These are phyloP conservation scores for Copidosoma floridanum DNA, from an alignment of 1,140 invertebrate genomes.

Conservation along the genomic window DNA sequence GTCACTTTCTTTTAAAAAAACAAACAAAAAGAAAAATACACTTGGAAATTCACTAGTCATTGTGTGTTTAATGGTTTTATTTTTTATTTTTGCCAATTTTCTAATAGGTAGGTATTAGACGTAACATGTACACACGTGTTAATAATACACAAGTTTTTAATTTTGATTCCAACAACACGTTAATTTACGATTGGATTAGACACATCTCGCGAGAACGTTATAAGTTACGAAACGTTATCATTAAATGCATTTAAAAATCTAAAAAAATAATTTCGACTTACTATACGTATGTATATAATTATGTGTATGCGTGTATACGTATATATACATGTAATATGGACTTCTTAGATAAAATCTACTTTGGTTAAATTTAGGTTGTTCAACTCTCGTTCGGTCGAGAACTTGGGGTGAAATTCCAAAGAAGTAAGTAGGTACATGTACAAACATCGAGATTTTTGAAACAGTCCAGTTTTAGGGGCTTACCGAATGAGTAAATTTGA, in stretches of 20 bases:
- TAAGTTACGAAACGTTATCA: no score
- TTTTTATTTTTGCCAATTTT: not conserved
- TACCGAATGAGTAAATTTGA: no score
- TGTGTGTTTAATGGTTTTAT: no score
- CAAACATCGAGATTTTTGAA: no score
- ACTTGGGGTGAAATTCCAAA: slow-evolving; percentile 9
- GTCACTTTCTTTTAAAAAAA: slow-evolving; percentile 19
- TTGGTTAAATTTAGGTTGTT: slow-evolving; percentile 20
- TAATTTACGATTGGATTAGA: no score
- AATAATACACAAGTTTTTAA: slow-evolving; percentile 1
- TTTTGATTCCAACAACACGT: slow-evolving; percentile 3
- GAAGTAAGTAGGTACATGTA: no score
- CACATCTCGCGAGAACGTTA: no score
- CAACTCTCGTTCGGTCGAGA: slow-evolving; percentile 1
- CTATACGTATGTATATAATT: no score
- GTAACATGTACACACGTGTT: slow-evolving; percentile 1
- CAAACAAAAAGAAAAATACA: no score
- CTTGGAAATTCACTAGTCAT: no score
- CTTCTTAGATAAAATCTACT: slow-evolving; percentile 19
- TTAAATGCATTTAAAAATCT: slow-evolving; percentile 17
- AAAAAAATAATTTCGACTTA: slow-evolving; percentile 24
- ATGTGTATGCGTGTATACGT: no score
- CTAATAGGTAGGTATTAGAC: slow-evolving; percentile 10
- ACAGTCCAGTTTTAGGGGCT: no score
- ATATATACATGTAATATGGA: slow-evolving; percentile 9